Conservation (phyloP, 2,888 invertebrate genomes). For the Ophraella communa region DNA sequence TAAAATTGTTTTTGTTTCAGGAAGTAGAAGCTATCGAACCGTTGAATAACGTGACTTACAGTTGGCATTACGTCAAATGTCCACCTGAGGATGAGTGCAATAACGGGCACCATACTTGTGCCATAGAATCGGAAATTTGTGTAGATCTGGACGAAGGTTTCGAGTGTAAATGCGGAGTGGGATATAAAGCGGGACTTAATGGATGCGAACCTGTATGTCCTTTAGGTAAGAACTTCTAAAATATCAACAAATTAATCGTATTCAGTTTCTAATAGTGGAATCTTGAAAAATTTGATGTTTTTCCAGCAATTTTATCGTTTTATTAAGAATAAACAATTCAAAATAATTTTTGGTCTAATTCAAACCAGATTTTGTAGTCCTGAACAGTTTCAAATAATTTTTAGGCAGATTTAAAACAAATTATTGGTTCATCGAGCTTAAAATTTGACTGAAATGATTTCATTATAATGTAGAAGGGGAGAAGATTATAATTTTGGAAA, state of each 20-base stretch:
- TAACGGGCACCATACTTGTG: constrained; percentile 91
- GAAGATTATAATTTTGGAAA: too few relatives aligned
- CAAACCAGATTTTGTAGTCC: too few relatives aligned
- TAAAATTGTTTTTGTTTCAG: constrained; percentile 27
- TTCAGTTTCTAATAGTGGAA: too few relatives aligned
- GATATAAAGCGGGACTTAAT: constrained; percentile 66
- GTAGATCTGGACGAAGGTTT: constrained; percentile 83
- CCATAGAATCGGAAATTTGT: constrained; percentile 85
- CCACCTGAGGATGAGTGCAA: constrained; percentile 93
- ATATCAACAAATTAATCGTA: neutral
- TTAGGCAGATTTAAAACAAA: too few relatives aligned
- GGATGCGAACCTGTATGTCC: constrained; percentile 81
- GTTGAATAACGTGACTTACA: constrained; percentile 62
- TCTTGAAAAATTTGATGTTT: too few relatives aligned
- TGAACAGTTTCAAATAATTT: too few relatives aligned
- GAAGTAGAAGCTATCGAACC: constrained; percentile 41
- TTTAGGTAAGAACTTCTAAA: constrained; percentile 61
- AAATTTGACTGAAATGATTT: too few relatives aligned
- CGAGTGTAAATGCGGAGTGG: constrained; percentile 82
- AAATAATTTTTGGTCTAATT: too few relatives aligned
- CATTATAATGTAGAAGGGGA: too few relatives aligned
- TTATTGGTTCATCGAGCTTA: too few relatives aligned
- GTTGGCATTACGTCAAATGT: constrained; percentile 90
- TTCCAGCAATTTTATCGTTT: too few relatives aligned
- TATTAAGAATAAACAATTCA: too few relatives aligned